Conservation (phyloP, 1,140 invertebrate species). For the Metopolophium dirhodum region DNA sequence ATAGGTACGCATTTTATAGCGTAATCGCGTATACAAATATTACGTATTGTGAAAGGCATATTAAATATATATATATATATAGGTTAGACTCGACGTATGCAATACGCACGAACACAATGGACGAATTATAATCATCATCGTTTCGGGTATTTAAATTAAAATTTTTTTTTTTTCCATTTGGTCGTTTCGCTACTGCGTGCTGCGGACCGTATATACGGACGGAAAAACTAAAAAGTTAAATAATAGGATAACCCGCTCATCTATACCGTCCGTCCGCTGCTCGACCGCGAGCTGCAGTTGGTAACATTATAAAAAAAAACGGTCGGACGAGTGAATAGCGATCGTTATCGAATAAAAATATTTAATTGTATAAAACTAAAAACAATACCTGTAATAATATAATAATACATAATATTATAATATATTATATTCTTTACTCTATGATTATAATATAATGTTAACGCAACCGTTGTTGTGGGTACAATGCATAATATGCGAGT, state of each 20-base stretch:
- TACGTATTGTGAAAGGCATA: background rate
- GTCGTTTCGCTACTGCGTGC: background rate
- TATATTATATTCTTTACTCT: no score
- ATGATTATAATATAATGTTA: background rate
- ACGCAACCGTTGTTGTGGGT: no score
- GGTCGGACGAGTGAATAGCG: background rate
- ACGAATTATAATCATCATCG: background rate
- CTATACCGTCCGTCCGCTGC: background rate
- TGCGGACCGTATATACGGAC: background rate
- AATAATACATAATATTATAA: no score
- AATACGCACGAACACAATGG: background rate
- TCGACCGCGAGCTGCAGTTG: background rate
- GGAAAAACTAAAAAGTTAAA: background rate
- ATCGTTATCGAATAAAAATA: background rate
- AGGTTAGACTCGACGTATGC: background rate
- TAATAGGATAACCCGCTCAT: background rate
- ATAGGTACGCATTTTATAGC: background rate
- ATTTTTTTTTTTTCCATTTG: background rate
- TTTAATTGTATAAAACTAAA: background rate
- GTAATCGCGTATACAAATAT: background rate
- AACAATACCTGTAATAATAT: background rate
- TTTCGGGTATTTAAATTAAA: slow-evolving; percentile 28
- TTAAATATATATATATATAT: background rate
- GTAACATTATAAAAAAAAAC: background rate
- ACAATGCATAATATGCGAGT: background rate